phyloP scores from a whole-genome alignment of 2,888 invertebrate genomes.

The Conchocele bisecta region DNA sequence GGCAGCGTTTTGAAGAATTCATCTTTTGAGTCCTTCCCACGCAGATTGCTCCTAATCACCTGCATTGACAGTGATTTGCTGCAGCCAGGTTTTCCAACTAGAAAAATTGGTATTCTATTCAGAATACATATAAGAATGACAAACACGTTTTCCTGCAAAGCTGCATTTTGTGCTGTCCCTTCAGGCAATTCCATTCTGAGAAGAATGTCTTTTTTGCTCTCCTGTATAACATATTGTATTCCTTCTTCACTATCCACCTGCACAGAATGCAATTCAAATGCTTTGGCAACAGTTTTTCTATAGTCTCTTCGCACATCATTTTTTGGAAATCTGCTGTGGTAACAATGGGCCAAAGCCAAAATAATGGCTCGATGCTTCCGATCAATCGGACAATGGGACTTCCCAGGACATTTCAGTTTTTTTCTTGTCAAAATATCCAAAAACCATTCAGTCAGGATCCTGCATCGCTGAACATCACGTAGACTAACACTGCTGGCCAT shows the following conservation, averaged over 20 bases:
- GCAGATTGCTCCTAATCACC: constrained; percentile 63
- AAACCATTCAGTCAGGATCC: constrained; percentile 39
- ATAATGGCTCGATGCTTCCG: too few species aligned
- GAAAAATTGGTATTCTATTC: constrained; percentile 66
- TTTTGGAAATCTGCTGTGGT: constrained; percentile 53
- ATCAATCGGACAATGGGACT: too few species aligned
- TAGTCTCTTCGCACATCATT: constrained; percentile 34
- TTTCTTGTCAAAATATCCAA: constrained; percentile 10
- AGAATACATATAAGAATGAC: constrained; percentile 67
- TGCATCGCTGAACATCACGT: constrained; percentile 50
- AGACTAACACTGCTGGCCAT: constrained; percentile 43
- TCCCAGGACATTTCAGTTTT: neutral
- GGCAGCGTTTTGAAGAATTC: constrained; percentile 60
- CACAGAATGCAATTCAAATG: constrained; percentile 9
- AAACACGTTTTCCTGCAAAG: constrained; percentile 70
- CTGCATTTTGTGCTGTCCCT: constrained; percentile 66
- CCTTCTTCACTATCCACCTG: constrained; percentile 2
- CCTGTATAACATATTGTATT: constrained; percentile 46
- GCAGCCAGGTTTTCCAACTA: constrained; percentile 72
- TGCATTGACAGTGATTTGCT: constrained; percentile 71
- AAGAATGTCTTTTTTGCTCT: constrained; percentile 62
- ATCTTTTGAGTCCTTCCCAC: constrained; percentile 68
- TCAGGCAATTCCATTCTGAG: constrained; percentile 64
- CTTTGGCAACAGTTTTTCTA: constrained; percentile 18
- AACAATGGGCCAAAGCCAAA: constrained; percentile 54